A percentile compares a stretch with the other conserved stretches of the same genome.
Evolutionary conservation across 2,888 invertebrate species (phyloP).

Genomic region (Heliconius sara): DNA sequence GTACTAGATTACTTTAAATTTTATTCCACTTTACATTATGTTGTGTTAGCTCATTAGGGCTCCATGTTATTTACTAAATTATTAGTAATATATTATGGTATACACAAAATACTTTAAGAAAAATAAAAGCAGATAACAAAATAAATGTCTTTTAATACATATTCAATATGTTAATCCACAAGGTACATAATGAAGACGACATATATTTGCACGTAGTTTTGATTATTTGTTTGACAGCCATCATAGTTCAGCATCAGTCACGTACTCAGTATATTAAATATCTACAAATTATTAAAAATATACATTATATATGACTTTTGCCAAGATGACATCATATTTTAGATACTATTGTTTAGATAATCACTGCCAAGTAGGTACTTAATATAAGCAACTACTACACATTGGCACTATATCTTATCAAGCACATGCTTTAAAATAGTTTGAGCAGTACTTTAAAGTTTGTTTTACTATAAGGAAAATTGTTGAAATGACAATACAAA

Average conservation of each 20-base stretch:
- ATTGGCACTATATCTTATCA: background rate
- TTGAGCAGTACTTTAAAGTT: background rate
- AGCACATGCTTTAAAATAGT: background rate
- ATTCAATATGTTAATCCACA: background rate
- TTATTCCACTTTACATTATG: background rate
- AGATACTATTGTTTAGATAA: slow-evolving; percentile 1
- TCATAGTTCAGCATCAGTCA: slow-evolving; percentile 59
- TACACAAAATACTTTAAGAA: background rate
- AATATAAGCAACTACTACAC: background rate
- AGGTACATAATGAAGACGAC: background rate
- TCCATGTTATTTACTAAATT: slow-evolving; percentile 25
- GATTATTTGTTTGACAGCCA: slow-evolving; percentile 49
- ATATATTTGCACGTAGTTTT: slow-evolving; percentile 13
- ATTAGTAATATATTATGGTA: background rate
- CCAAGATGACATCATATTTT: slow-evolving; percentile 45
- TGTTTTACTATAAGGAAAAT: background rate
- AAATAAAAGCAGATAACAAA: background rate
- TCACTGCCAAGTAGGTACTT: background rate
- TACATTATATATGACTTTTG: slow-evolving; percentile 21
- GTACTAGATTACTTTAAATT: background rate
- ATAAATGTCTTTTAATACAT: background rate
- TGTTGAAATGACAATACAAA: background rate
- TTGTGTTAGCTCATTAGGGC: slow-evolving; percentile 18
- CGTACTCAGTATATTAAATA: slow-evolving; percentile 54
- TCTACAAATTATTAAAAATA: slow-evolving; percentile 32